These are phyloP conservation scores for Arvicanthis niloticus DNA, from an alignment of 2,113 vertebrate species.

Conservation along the genomic window DNA sequence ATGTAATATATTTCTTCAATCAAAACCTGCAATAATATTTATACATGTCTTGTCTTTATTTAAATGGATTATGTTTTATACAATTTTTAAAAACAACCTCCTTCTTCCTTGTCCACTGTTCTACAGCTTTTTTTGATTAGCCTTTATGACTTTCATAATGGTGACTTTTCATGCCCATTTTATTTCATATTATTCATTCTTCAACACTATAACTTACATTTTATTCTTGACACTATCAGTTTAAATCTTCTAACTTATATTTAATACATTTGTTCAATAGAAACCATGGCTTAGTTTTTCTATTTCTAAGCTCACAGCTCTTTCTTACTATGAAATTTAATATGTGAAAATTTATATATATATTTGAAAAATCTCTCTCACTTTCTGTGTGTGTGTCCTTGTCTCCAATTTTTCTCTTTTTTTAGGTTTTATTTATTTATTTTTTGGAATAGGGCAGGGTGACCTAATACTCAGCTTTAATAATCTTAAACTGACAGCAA, in stretches of 20 bases:
- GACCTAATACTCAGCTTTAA: neutral
- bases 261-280: neutral
- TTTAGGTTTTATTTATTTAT: neutral
- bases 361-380: neutral
- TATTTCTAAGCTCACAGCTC: too few relatives aligned
- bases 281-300: neutral
- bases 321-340: neutral
- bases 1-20: neutral
- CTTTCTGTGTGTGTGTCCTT: neutral
- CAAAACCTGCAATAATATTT: neutral
- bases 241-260: neutral
- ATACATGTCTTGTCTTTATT: neutral
- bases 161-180: neutral
- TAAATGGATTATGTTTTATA: neutral
- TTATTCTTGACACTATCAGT: neutral
- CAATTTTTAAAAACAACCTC: neutral
- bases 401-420: neutral
- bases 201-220: neutral
- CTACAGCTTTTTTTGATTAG: neutral
- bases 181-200: neutral
- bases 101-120: neutral
- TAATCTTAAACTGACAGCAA: neutral
- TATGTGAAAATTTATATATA: neutral
- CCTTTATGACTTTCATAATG: neutral
- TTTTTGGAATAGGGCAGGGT: neutral